Conservation (phyloP, 2,888 invertebrate species). For the Heliconius charithonia region DNA sequence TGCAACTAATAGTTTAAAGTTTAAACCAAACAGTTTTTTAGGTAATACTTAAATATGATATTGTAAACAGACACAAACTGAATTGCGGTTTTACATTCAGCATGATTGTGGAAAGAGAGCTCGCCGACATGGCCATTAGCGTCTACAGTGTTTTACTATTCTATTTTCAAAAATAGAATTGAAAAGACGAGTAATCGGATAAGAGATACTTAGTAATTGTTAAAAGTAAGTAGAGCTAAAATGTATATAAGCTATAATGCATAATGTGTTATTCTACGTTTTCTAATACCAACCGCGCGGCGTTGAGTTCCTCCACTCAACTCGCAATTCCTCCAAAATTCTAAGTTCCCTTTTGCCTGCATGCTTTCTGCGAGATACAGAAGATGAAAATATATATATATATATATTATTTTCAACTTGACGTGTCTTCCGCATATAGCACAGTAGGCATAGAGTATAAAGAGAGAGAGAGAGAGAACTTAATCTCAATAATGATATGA, state of each 20-base stretch:
- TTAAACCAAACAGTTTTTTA: neutral
- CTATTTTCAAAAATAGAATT: conserved; percentile 37
- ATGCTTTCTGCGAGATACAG: too few relatives aligned
- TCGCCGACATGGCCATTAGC: conserved; percentile 57
- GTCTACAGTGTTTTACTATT: conserved; percentile 56
- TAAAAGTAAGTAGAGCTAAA: neutral
- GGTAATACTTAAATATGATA: conserved; percentile 11
- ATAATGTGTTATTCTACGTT: too few relatives aligned
- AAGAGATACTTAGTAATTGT: conserved; percentile 1
- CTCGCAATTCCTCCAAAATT: too few relatives aligned
- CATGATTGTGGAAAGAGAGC: conserved; percentile 58
- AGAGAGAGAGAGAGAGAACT: too few relatives aligned
- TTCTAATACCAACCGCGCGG: too few relatives aligned
- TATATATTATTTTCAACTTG: too few relatives aligned
- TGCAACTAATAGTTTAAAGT: neutral
- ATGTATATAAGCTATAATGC: neutral
- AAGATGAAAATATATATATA: too few relatives aligned
- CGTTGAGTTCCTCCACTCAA: too few relatives aligned
- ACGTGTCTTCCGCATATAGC: too few relatives aligned
- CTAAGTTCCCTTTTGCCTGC: too few relatives aligned
- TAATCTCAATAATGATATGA: too few relatives aligned
- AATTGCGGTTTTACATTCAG: conserved; percentile 61
- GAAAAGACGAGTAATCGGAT: conserved; percentile 19
- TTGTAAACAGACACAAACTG: conserved; percentile 58
- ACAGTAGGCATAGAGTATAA: too few relatives aligned